Conservation (phyloP, 1,140 invertebrate genomes). For the Neuroterus valhalla region DNA sequence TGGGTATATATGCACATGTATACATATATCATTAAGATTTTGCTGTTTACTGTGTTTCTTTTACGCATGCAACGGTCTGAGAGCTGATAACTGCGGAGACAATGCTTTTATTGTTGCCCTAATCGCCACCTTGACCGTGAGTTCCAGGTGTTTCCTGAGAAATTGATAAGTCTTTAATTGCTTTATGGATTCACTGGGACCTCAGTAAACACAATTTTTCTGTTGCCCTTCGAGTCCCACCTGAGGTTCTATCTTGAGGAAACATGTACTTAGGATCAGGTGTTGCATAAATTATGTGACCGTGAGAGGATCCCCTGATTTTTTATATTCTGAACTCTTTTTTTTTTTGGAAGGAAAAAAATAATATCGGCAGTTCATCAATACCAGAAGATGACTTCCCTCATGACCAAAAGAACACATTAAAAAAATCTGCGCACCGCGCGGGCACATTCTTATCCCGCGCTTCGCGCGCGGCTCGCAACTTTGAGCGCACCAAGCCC, state of each 20-base stretch:
- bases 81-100: constrained; percentile 33
- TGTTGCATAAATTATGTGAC: too few species aligned
- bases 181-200: neutral
- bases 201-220: neutral
- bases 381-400: too few species aligned
- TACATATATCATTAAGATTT: constrained; percentile 9
- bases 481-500: too few species aligned
- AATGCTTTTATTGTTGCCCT: constrained; percentile 40
- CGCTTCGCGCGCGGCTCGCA: too few species aligned
- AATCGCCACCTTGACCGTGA: constrained; percentile 18
- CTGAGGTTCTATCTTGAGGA: neutral
- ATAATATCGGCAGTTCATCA: too few species aligned
- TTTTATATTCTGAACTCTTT: too few species aligned
- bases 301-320: too few species aligned
- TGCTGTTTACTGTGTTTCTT: constrained; percentile 26
- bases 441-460: too few species aligned
- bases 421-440: too few species aligned
- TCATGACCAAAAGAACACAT: too few species aligned
- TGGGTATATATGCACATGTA: neutral
- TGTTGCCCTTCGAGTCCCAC: neutral
- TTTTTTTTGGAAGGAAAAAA: too few species aligned
- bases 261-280: neutral
- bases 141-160: constrained; percentile 25
- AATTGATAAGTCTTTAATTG: constrained; percentile 28
- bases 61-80: constrained; percentile 10